Base-by-base conservation (phyloP, 30 jellyfish, hydroid and myxozoan genomes). In the Haliclystus octoradiatus region DNA sequence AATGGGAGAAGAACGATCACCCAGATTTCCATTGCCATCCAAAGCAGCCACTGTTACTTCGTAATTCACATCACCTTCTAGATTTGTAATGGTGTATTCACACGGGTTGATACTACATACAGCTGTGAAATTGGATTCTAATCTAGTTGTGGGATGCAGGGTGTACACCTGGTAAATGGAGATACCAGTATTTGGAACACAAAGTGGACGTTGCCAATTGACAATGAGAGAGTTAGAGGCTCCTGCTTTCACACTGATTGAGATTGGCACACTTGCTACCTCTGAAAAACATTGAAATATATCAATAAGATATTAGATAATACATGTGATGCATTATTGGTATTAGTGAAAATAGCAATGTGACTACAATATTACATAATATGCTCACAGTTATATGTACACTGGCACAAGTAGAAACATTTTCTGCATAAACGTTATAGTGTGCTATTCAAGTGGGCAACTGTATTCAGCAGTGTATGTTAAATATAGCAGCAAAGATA, bases 261-360 rank as follows among this genome's bases (percentile, higher is more conserved):
- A 5, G 14, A 40, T 9, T 40, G 57, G 57, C 57, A 19, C 19
- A 19, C 57, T 40, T 40, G 57, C 57, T 5, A 19, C 19, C 57
- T 40, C 57, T 40, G 57, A 40, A 40, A 40, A 40, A 40, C 57
- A 40, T n/a, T n/a, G n/a, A n/a, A n/a, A n/a, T n/a, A n/a, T n/a
- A n/a, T n/a, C n/a, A n/a, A n/a, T n/a, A n/a, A n/a, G n/a, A n/a
- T n/a, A n/a, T n/a, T n/a, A n/a, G n/a, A n/a, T n/a, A n/a, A n/a
- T n/a, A n/a, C n/a, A n/a, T n/a, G n/a, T n/a, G n/a, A n/a, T n/a
- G n/a, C n/a, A n/a, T n/a, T n/a, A n/a, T n/a, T n/a, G n/a, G n/a
- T n/a, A n/a, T n/a, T n/a, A n/a, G n/a, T n/a, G n/a, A n/a, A n/a
- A n/a, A n/a, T n/a, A n/a, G n/a, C n/a, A n/a, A n/a, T n/a, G n/a